Base-by-base conservation (phyloP, 1,140 invertebrate species). In the Cardiocondyla obscurior region DNA sequence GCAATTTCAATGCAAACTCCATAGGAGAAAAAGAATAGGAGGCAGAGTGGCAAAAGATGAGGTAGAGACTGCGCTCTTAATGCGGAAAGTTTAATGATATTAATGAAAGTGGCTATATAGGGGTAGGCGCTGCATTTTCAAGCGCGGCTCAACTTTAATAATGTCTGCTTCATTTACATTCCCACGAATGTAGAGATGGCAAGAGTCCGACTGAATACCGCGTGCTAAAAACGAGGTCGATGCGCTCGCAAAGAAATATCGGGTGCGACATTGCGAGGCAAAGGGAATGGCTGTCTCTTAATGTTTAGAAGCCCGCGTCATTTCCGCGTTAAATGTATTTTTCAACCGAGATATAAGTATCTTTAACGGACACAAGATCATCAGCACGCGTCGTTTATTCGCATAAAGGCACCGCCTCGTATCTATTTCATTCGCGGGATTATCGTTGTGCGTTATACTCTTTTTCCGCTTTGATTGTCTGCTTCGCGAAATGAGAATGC, bases 31-130 rank as follows among this genome's bases (percentile, higher is more conserved):
- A 60, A 86, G 73, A 84, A 84, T 57, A 53, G 19, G 3, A n/a
- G 64, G 36, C 16, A 64, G n/a, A n/a, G 2, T 14, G 62, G 42
- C 33, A 57, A 42, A 60, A 60, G 25, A 25, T 51, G n/a, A 55
- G 73, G 7, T 12, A 44, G 57, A 25, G n/a, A 44, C 49, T 36
- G 53, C 1, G 76, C 70, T 85, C 73, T 81, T 83, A 88, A 89
- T 84, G 72, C 70, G 65, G 65, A 86, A 86, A 89, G 84, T 89
- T 89, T 88, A 89, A 89, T 74, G 86, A 89, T 89, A 89, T 89
- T 89, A 88, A 86, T 84, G 87, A 89, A 89, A 89, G 82, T 88
- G 73, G 72, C 30, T 79, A 85, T 76, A 72, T 83, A 64, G 39
- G 1, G 57, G 57, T 62, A 76, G 72, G 74, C 36, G 69, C 33